These are phyloP conservation scores for Hetaerina americana DNA, from an alignment of 1,140 invertebrate species.

Conservation along the genomic window DNA sequence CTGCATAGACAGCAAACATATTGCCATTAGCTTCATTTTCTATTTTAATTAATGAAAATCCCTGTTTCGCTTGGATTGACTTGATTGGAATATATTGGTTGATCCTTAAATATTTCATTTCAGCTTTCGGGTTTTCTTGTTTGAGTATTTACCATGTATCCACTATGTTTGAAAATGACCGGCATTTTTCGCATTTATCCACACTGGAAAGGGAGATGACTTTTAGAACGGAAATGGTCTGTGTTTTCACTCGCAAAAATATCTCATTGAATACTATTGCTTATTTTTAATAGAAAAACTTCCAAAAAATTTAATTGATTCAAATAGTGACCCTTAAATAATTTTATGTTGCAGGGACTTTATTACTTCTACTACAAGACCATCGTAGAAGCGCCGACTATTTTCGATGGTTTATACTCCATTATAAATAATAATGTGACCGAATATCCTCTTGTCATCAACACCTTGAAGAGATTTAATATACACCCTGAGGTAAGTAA, in stretches of 20 bases:
- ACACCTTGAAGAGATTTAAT: slow-evolving; percentile 68
- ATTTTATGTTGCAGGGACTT: slow-evolving; percentile 46
- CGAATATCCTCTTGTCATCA: slow-evolving; percentile 64
- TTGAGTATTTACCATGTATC: slow-evolving; percentile 51
- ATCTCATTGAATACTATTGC: background rate
- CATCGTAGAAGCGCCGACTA: slow-evolving; percentile 50
- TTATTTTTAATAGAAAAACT: too few species aligned
- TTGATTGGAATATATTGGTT: background rate
- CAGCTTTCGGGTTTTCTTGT: slow-evolving; percentile 25
- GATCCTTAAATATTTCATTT: slow-evolving; percentile 9
- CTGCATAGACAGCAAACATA: background rate
- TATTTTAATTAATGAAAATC: background rate
- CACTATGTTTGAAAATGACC: slow-evolving; percentile 63
- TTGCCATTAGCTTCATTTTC: background rate
- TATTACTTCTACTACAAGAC: slow-evolving; percentile 83
- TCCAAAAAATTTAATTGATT: background rate
- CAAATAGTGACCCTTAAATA: background rate
- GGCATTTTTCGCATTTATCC: slow-evolving; percentile 70
- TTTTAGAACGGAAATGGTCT: slow-evolving; percentile 67
- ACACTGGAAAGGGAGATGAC: slow-evolving; percentile 69
- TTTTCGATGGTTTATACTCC: slow-evolving; percentile 43
- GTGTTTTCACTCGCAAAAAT: slow-evolving; percentile 14
- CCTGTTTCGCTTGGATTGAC: background rate
- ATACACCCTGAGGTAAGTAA: slow-evolving; percentile 63
- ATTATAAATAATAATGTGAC: slow-evolving; percentile 62